Evolutionary conservation across 2,113 vertebrate species (phyloP).

Genomic region (Apodemus speciosus): DNA sequence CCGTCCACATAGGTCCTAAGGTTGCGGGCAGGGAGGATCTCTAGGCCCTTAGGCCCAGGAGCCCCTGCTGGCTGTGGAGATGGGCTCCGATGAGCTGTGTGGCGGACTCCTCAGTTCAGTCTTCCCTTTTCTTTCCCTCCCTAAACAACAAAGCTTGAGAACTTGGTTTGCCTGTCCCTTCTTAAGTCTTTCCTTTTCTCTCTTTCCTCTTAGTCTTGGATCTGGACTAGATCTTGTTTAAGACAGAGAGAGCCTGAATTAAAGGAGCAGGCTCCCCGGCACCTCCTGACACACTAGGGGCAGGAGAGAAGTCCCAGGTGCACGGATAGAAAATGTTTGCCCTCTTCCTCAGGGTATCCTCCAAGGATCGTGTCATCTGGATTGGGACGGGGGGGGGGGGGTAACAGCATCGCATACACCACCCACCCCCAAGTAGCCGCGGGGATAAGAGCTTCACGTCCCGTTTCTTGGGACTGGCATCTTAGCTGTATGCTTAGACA

Average conservation of each 20-base stretch:
- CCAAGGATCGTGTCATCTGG: background rate
- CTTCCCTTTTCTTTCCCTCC: background rate
- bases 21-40: background rate
- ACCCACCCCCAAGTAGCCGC: conserved; percentile 54
- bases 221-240: conserved; percentile 13
- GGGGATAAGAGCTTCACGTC: conserved; percentile 70
- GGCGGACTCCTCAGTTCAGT: conserved; percentile 30
- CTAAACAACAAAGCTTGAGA: conserved; percentile 16
- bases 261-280: background rate
- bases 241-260: background rate
- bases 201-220: conserved; percentile 23
- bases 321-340: background rate
- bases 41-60: background rate
- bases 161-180: background rate
- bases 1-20: background rate
- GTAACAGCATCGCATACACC: conserved; percentile 45
- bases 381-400: background rate
- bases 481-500: conserved; percentile 60
- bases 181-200: background rate
- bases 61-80: background rate
- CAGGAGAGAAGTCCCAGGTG: background rate
- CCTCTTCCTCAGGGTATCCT: background rate
- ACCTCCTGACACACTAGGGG: background rate
- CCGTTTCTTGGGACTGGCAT: conserved; percentile 45
- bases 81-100: conserved; percentile 1